Conservation (phyloP, 2,797 vertebrate genomes). For the Cryptoprocta ferox region DNA sequence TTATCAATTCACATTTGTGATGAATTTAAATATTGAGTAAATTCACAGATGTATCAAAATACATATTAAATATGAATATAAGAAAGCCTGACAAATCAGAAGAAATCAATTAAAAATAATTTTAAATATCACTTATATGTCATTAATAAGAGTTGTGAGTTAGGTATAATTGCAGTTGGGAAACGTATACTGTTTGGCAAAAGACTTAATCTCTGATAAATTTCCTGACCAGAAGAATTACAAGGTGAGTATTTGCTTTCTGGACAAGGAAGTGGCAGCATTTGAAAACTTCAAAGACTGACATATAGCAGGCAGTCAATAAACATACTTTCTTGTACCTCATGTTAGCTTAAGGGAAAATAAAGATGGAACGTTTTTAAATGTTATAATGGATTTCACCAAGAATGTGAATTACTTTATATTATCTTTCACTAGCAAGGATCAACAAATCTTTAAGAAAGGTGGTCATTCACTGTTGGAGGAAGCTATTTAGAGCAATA, state of each 20-base stretch:
- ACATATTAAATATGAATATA: not conserved
- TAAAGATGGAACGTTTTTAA: not conserved
- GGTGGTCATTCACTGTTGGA: not conserved
- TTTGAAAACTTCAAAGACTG: not conserved
- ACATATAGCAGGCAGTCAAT: not conserved
- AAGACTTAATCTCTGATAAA: not conserved
- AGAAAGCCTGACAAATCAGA: not conserved
- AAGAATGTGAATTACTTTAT: not conserved
- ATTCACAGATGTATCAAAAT: not conserved
- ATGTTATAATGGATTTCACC: not conserved
- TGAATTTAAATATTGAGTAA: not conserved
- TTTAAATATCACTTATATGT: not conserved
- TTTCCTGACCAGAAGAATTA: not conserved
- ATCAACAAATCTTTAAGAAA: not conserved
- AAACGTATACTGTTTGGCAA: not conserved
- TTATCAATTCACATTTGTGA: not conserved
- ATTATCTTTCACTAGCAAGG: not conserved
- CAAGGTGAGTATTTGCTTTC: not conserved
- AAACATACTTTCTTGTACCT: not conserved
- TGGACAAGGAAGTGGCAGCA: not conserved
- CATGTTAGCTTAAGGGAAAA: not conserved
- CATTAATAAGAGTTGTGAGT: not conserved
- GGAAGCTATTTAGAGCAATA: not conserved
- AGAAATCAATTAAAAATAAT: not conserved
- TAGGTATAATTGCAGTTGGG: not conserved